Conservation (phyloP, 2,113 vertebrate genomes). For the Poecilia latipinna region DNA sequence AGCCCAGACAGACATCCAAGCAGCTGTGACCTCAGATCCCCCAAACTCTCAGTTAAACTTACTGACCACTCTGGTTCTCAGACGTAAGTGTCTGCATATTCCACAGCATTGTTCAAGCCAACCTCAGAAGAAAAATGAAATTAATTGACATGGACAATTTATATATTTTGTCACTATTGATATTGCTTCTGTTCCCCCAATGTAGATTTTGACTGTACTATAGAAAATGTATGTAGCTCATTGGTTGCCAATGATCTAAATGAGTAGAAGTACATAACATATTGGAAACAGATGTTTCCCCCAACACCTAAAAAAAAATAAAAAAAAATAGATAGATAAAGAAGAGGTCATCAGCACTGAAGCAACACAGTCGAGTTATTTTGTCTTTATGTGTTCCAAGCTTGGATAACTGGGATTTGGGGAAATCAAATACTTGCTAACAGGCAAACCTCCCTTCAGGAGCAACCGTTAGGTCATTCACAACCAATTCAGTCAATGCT, state of each 20-base stretch:
- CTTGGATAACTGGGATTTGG: too few species aligned
- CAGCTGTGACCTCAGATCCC: constrained; percentile 76
- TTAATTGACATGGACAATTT: constrained; percentile 3
- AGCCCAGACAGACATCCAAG: constrained; percentile 78
- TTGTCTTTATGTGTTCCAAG: constrained; percentile 7
- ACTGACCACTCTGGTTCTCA: constrained; percentile 51
- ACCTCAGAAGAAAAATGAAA: constrained; percentile 8
- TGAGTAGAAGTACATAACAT: too few species aligned
- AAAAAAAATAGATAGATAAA: too few species aligned
- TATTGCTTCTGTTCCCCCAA: too few species aligned
- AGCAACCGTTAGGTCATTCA: constrained; percentile 48
- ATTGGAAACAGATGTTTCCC: too few species aligned
- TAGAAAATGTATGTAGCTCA: background rate
- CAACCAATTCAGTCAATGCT: constrained; percentile 40
- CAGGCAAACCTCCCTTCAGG: constrained; percentile 34
- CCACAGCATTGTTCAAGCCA: background rate
- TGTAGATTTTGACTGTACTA: too few species aligned
- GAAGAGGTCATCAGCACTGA: background rate
- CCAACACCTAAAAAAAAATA: too few species aligned
- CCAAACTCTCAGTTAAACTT: constrained; percentile 66
- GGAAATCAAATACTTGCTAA: constrained; percentile 26
- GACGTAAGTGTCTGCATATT: background rate
- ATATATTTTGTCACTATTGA: too few species aligned
- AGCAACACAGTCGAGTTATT: background rate
- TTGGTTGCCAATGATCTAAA: background rate